A percentile compares a stretch with the other conserved stretches of the same genome.
Conservation (phyloP, 30 jellyfish, hydroid and myxozoan genomes). For the Nemopilema nomurai region DNA sequence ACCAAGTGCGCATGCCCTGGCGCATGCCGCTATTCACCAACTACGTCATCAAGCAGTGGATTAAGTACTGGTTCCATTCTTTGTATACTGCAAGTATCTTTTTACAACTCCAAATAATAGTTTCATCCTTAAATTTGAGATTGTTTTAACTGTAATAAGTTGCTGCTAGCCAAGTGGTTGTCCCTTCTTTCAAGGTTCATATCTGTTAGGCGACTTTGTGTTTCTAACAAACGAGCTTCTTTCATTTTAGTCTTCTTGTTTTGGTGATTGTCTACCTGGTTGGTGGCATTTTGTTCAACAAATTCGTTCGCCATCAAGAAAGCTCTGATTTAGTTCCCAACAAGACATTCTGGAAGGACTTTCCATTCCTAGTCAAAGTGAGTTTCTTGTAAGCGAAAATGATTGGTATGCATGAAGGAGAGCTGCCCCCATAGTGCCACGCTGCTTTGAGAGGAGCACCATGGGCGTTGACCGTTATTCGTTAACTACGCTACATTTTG, state of each 20-base stretch:
- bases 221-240: neutral
- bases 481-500: too few relatives aligned
- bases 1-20: conserved; percentile 66
- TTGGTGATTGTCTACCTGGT: conserved; percentile 47
- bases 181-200: neutral
- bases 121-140: too few relatives aligned
- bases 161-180: neutral
- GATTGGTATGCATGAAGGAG: neutral
- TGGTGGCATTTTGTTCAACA: conserved; percentile 50
- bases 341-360: conserved; percentile 49
- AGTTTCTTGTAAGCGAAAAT: too few relatives aligned
- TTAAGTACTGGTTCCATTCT: conserved; percentile 53
- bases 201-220: neutral
- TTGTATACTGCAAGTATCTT: conserved; percentile 33
- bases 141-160: neutral
- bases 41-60: conserved; percentile 1
- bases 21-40: conserved; percentile 23
- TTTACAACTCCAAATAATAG: neutral
- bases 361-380: conserved; percentile 60
- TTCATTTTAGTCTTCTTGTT: conserved; percentile 43
- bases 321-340: conserved; percentile 47
- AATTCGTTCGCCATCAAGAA: conserved; percentile 46
- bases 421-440: neutral
- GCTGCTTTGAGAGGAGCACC: neutral
- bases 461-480: too few relatives aligned